Evolutionary conservation across 2,888 invertebrate species (phyloP).

Genomic region (Gordius sp.): DNA sequence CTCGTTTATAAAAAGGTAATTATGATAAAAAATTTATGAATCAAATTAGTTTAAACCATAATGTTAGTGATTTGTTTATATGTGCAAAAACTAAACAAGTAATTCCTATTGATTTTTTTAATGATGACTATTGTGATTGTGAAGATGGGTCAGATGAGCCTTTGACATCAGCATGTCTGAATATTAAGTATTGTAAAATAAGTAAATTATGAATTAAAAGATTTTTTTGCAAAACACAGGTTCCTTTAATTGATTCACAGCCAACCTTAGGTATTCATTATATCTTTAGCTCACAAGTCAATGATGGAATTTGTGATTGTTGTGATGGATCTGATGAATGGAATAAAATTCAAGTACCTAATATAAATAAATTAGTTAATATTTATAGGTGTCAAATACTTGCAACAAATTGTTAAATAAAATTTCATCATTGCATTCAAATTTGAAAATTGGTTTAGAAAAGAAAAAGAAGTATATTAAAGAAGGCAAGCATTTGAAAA

Average conservation of each 20-base stretch:
- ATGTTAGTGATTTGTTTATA: no score
- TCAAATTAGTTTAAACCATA: no score
- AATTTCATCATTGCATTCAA: no score
- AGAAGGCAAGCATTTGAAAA: no score
- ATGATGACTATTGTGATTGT: conserved; percentile 16
- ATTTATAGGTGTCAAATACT: no score
- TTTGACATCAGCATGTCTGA: not conserved
- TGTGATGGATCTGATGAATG: conserved; percentile 13
- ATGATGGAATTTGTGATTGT: conserved; percentile 16
- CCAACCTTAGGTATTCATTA: not conserved
- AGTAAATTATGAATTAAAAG: conserved; percentile 1
- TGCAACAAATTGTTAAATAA: no score
- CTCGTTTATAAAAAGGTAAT: no score
- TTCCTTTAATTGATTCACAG: not conserved
- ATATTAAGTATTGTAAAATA: not conserved
- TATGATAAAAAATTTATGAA: no score
- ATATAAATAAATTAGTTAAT: no score
- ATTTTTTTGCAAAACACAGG: not conserved
- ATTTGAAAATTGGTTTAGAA: no score
- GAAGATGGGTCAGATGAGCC: conserved; percentile 14
- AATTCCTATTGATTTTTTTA: not conserved
- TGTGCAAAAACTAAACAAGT: not conserved
- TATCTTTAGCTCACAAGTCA: not conserved
- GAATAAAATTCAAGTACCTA: no score
- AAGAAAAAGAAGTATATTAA: no score